A percentile compares a stretch with the other conserved stretches of the same genome.
Evolutionary conservation across 1,140 invertebrate genomes (phyloP).

Genomic region (Oscheius sp.): DNA sequence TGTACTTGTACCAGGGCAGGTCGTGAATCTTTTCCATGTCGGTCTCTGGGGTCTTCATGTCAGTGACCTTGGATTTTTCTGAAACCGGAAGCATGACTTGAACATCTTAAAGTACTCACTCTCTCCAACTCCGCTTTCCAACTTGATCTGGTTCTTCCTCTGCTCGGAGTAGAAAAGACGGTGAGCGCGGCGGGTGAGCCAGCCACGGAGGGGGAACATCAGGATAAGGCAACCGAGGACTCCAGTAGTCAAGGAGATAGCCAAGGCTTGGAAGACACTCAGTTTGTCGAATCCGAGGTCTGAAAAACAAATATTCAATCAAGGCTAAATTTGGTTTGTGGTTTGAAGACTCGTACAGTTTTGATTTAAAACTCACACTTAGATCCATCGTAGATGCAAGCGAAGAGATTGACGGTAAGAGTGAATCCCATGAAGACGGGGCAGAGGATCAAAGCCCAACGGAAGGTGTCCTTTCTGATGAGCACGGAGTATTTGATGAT

Average conservation of each 20-base stretch:
- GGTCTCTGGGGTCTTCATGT: constrained; percentile 24
- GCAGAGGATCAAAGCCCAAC: constrained; percentile 9
- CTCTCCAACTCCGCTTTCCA: constrained; percentile 20
- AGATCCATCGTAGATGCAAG: constrained; percentile 35
- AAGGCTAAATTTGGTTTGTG: not conserved
- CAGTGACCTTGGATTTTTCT: constrained; percentile 20
- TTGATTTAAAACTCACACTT: constrained; percentile 25
- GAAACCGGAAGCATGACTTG: not conserved
- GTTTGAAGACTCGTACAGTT: not conserved
- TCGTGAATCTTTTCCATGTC: constrained; percentile 16
- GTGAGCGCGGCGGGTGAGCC: constrained; percentile 24
- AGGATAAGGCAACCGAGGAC: constrained; percentile 15
- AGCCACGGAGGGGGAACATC: constrained; percentile 18
- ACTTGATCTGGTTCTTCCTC: constrained; percentile 17
- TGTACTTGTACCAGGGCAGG: constrained; percentile 37
- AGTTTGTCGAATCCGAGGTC: constrained; percentile 40
- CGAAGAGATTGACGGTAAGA: constrained; percentile 37
- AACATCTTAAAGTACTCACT: not conserved
- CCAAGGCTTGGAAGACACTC: constrained; percentile 4
- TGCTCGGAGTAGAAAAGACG: constrained; percentile 19
- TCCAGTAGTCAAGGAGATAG: constrained; percentile 20
- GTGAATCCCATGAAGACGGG: constrained; percentile 37
- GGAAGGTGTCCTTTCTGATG: constrained; percentile 32
- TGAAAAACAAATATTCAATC: not conserved
- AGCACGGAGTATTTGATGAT: constrained; percentile 35